Evolutionary conservation across 2,113 vertebrate species (phyloP).

Genomic region (Gymnocephalus cernua): DNA sequence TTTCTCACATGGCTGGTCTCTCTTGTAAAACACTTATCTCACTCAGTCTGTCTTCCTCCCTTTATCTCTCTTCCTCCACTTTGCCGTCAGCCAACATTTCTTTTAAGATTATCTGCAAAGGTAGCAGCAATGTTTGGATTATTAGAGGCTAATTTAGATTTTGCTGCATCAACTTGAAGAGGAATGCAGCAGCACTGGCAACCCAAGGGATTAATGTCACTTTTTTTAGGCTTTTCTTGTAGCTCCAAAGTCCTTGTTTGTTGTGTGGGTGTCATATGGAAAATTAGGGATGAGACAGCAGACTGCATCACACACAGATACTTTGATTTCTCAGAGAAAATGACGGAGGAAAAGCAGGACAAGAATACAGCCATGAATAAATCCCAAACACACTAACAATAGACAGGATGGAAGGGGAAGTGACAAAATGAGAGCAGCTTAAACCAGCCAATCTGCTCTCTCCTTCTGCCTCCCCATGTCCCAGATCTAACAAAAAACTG

Average conservation of each 20-base stretch:
- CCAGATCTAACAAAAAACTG: conserved; percentile 64
- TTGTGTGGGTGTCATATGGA: conserved; percentile 9
- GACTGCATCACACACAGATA: conserved; percentile 2
- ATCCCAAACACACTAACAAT: conserved; percentile 41
- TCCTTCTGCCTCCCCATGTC: conserved; percentile 26
- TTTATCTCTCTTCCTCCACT: conserved; percentile 36
- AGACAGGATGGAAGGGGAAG: conserved; percentile 32
- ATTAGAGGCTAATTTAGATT: conserved; percentile 44
- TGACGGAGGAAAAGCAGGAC: conserved; percentile 41
- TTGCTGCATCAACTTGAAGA: conserved; percentile 31
- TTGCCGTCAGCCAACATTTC: conserved; percentile 41
- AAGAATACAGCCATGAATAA: conserved; percentile 26
- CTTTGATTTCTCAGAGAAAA: conserved; percentile 36
- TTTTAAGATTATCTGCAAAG: conserved; percentile 44
- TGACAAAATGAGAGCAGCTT: conserved; percentile 57
- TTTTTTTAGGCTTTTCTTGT: conserved; percentile 22
- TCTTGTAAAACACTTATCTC: conserved; percentile 32
- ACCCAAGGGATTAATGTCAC: conserved; percentile 43
- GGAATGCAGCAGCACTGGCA: conserved; percentile 16
- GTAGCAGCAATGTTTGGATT: conserved; percentile 41
- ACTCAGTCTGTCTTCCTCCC: conserved; percentile 13
- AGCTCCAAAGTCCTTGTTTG: conserved; percentile 23
- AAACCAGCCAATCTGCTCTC: conserved; percentile 49
- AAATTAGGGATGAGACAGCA: conserved; percentile 25
- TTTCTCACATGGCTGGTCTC: conserved; percentile 22